Evolutionary conservation across 2,113 vertebrate genomes (phyloP).

Genomic region (Abramis brama): DNA sequence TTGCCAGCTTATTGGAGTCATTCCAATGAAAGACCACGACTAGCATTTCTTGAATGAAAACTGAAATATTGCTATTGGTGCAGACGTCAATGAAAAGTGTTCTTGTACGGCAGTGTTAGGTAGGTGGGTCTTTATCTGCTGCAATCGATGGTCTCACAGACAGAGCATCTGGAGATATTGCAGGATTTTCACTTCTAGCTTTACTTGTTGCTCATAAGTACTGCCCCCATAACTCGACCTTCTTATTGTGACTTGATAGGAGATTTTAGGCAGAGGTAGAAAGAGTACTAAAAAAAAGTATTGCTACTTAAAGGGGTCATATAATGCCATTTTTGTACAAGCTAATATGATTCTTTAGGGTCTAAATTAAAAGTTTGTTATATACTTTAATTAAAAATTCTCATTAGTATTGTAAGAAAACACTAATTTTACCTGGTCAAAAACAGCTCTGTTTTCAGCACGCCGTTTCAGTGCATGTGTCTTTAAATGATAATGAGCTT

Average conservation of each 20-base stretch:
- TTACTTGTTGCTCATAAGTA: slow-evolving; percentile 44
- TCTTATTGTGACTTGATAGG: slow-evolving; percentile 71
- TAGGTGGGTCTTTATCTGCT: slow-evolving; percentile 47
- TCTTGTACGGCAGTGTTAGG: background rate
- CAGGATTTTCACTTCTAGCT: slow-evolving; percentile 41
- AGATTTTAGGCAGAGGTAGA: slow-evolving; percentile 52
- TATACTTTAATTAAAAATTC: no score
- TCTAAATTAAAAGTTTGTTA: no score
- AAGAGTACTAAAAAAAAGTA: no score
- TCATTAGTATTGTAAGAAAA: no score
- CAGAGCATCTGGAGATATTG: slow-evolving; percentile 44
- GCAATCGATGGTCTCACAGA: slow-evolving; percentile 48
- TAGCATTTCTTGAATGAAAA: slow-evolving; percentile 33
- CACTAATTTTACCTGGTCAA: no score
- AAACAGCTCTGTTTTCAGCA: no score
- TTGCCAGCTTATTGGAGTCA: slow-evolving; percentile 37
- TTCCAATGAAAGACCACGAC: slow-evolving; percentile 19
- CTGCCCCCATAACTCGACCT: background rate
- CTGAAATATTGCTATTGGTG: slow-evolving; percentile 13
- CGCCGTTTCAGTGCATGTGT: no score
- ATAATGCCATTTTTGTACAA: no score
- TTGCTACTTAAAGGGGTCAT: no score
- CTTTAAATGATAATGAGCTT: no score
- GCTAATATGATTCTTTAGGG: no score
- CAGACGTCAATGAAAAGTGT: slow-evolving; percentile 44